phyloP scores from a whole-genome alignment of 1,140 invertebrate genomes.

The Phymastichus coffea region DNA sequence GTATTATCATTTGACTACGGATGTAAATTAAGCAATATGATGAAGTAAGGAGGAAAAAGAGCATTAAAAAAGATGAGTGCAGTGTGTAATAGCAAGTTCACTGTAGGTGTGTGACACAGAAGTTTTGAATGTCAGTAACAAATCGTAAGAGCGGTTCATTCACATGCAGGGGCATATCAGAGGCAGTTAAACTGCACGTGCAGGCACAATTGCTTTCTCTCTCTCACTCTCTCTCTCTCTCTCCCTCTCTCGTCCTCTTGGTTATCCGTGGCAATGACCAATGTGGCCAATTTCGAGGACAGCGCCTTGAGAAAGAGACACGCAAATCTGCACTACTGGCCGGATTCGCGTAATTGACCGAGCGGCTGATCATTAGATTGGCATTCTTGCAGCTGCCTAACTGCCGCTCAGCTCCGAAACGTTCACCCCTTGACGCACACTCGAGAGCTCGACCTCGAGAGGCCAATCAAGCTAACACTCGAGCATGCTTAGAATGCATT shows the following conservation, averaged over 20 bases:
- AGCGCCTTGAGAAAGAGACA: slow-evolving; percentile 1
- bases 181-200: slow-evolving; percentile 21
- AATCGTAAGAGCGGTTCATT: slow-evolving; percentile 18
- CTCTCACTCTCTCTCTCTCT: neutral
- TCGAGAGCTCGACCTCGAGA: too few species aligned
- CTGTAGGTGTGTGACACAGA: neutral
- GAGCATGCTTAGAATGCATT: too few species aligned
- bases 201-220: slow-evolving; percentile 19
- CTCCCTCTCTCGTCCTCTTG: neutral
- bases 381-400: slow-evolving; percentile 3
- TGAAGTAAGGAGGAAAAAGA: too few species aligned
- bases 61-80: too few species aligned
- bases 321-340: slow-evolving; percentile 18
- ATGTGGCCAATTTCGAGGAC: slow-evolving; percentile 22
- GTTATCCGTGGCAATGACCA: slow-evolving; percentile 31
- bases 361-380: slow-evolving; percentile 3
- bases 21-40: too few species aligned
- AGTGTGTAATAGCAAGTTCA: too few species aligned
- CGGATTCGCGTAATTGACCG: slow-evolving; percentile 12
- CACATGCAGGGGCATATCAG: slow-evolving; percentile 13
- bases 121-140: slow-evolving; percentile 12
- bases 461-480: too few species aligned
- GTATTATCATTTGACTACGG: too few species aligned
- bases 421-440: slow-evolving; percentile 5
- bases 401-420: neutral